Evolutionary conservation across 2,888 invertebrate genomes (phyloP), one percentile per base, ranked within the genome.

Genomic region (Nysson spinosus): DNA sequence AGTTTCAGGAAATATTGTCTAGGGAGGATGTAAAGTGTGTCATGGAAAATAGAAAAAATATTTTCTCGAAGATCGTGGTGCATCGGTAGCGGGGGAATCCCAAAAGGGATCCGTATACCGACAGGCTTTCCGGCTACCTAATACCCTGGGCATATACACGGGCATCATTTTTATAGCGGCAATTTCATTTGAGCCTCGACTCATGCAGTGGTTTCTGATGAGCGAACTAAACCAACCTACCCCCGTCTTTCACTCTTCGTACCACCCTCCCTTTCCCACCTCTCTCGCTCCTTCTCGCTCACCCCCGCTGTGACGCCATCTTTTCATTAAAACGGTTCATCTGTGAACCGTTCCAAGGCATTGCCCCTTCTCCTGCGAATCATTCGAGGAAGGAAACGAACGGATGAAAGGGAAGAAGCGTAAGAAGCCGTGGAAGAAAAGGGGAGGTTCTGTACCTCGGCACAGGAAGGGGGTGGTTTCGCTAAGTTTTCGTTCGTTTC

Each of bases 171-270:
- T 85, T 84, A 85, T 85, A 83, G 83, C 81, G 76, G 85, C 85
- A 84, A 85, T 85, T 85, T 84, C 85, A 85, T 85, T 85, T 84
- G 83, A 84, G 84, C 83, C 80, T 75, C 78, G 83, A 78, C 81
- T 83, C 85, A 85, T 85, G 84, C 85, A 85, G 82, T 85, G 84
- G 75, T 83, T 85, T 84, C 81, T 85, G 85, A 85, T 85, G 85
- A 85, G 84, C 82, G 75, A 70, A 73, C 77, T 63, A 52, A 71
- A 68, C 72, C 73, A 58, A 52, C 69, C 61, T 57, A 52, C 58
- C 12, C 17, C 50, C 40, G 24, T 19, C 42, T 20, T 12, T 4
- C 51, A 17, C 39, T 57, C 39, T 19, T 49, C 14, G 26, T 43
- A 39, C 51, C 40, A 46, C 16, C 35, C 69, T 71, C 62, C 58